phyloP scores from a whole-genome alignment of 2,113 vertebrate species.

The Oreochromis tanganicae region DNA sequence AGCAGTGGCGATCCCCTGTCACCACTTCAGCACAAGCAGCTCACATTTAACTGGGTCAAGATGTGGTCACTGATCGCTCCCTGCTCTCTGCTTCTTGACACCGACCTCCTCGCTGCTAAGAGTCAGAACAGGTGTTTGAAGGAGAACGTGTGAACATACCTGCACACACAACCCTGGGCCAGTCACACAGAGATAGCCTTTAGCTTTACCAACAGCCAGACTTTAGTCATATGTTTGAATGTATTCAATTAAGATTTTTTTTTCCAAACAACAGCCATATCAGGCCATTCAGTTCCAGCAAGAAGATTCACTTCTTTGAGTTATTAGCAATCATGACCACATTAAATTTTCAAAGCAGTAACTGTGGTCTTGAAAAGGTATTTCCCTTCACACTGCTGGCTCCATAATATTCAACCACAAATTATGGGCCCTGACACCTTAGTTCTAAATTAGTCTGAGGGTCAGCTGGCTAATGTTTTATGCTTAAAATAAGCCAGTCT shows the following conservation, averaged over 20 bases:
- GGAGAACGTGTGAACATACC: not conserved
- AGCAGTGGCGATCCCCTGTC: not conserved
- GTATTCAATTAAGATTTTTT: not conserved
- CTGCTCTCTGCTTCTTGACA: not conserved
- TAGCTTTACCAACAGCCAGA: not conserved
- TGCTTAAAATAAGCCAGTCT: not conserved
- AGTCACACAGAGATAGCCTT: not conserved
- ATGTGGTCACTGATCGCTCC: conserved; percentile 3
- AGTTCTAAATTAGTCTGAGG: not conserved
- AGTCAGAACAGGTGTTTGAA: conserved; percentile 3
- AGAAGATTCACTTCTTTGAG: not conserved
- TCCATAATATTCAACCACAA: not conserved
- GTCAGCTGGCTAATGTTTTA: not conserved
- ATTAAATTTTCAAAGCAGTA: not conserved
- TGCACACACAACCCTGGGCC: not conserved
- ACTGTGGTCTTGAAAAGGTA: not conserved
- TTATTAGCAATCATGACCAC: not conserved
- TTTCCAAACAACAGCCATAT: not conserved
- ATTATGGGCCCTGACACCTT: not conserved
- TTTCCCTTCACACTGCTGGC: not conserved
- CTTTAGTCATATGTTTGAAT: not conserved
- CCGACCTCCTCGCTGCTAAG: not conserved
- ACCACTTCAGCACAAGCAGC: not conserved
- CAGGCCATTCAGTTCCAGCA: not conserved
- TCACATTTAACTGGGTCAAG: conserved; percentile 31